phyloP scores from a whole-genome alignment of 2,888 invertebrate genomes.

The Patella caerulea region DNA sequence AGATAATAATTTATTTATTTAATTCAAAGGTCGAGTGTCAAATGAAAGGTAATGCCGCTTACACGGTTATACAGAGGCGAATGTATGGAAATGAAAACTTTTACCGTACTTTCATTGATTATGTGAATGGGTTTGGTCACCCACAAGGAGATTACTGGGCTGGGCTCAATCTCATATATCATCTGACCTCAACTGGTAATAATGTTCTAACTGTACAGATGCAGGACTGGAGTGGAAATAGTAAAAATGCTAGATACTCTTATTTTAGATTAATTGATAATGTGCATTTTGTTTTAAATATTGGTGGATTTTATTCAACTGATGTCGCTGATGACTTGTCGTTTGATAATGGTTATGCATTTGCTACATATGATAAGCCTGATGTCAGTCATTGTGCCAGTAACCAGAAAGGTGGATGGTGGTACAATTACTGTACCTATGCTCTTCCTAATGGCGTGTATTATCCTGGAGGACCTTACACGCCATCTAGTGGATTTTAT shows the following conservation, averaged over 20 bases:
- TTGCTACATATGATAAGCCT: conserved; percentile 49
- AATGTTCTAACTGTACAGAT: conserved; percentile 48
- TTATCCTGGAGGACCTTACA: conserved; percentile 53
- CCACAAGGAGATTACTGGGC: conserved; percentile 48
- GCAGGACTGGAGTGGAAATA: conserved; percentile 49
- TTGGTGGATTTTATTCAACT: conserved; percentile 37
- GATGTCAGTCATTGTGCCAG: conserved; percentile 52
- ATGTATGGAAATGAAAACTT: conserved; percentile 38
- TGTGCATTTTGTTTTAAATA: conserved; percentile 39
- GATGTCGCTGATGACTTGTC: conserved; percentile 52
- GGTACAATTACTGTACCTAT: conserved; percentile 60
- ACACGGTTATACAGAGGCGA: conserved; percentile 45
- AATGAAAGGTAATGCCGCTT: conserved; percentile 33
- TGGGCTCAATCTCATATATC: conserved; percentile 48
- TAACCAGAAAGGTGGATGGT: conserved; percentile 60
- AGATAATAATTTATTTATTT: not conserved
- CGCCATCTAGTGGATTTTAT: conserved; percentile 44
- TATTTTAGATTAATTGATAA: conserved; percentile 40
- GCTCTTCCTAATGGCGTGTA: conserved; percentile 58
- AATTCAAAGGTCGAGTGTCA: conserved; percentile 33
- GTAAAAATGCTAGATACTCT: conserved; percentile 40
- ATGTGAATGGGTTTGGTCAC: conserved; percentile 49
- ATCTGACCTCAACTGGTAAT: conserved; percentile 51
- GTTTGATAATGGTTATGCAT: conserved; percentile 49
- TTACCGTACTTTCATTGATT: conserved; percentile 33